Evolutionary conservation across 2,888 invertebrate genomes (phyloP), one percentile per base, ranked within the genome.

Genomic region (Leptura quadrifasciata): DNA sequence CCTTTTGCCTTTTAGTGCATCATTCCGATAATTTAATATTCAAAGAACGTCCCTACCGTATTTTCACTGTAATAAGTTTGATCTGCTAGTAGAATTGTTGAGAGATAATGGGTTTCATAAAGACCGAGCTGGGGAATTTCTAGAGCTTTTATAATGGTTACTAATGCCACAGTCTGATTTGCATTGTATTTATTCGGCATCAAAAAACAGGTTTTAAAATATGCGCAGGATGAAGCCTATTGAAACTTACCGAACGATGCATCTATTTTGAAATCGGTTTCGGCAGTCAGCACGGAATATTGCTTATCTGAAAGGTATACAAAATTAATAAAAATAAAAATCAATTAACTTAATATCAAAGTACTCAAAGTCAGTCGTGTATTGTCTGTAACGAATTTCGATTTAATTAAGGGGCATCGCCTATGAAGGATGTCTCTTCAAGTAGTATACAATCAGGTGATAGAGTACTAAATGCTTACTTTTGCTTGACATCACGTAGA

Each of bases 51-150:
- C 15, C 2, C 58, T 10, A 27, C 21, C 24, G 27, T 58, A 58
- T 58, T 58, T 58, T 58, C 58, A 21, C 58, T 27, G 21, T 27
- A 58, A 27, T 10, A 58, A 58, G 21, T 58, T 58, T 58, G 27
- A 58, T 58, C 15, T 58, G 47, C 47, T 24, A 24, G 58, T 21
- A 15, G 58, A 21, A 58, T 24, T 58, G 21, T 24, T 24, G 58
- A 21, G 21, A 58, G 58, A 4, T 58, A 58, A 58, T 58, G 27
- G 27, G 12, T 58, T 58, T n/a, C 21, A 58, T 27, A 58, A 27
- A 58, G 20, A 24, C 58, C 27, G 21, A 4, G 27, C 47, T 47
- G 15, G 47, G 47, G 47, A 47, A 47, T 47, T 47, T 47, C 3
- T n/a, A 47, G 47, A 47, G 47, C 47, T 47, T n/a, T 47, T 47